These are phyloP conservation scores for Seriola rivoliana DNA, from an alignment of 2,113 vertebrate genomes.

Conservation along the genomic window DNA sequence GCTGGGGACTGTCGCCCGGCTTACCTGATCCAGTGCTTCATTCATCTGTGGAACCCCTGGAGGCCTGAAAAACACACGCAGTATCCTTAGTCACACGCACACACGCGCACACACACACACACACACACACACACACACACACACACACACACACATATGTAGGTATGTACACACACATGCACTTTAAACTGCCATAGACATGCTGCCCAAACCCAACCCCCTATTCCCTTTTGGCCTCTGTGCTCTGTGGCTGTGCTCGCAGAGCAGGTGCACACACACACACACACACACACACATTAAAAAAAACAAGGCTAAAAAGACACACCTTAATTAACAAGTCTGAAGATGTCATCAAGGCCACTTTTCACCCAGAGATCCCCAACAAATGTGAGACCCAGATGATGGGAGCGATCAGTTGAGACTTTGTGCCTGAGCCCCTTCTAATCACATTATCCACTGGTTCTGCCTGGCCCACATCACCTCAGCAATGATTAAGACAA, in stretches of 20 bases:
- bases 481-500: slow-evolving; percentile 73
- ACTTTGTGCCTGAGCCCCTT: slow-evolving; percentile 51
- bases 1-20: slow-evolving; percentile 70
- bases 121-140: slow-evolving; percentile 24
- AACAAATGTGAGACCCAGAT: slow-evolving; percentile 72
- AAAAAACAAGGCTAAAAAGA: slow-evolving; percentile 36
- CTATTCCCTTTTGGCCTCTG: slow-evolving; percentile 18
- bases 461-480: slow-evolving; percentile 65
- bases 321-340: slow-evolving; percentile 37
- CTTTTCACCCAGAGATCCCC: slow-evolving; percentile 51
- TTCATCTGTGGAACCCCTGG: slow-evolving; percentile 77
- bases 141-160: slow-evolving; percentile 28
- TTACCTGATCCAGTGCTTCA: slow-evolving; percentile 80
- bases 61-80: slow-evolving; percentile 55
- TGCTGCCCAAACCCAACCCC: neutral
- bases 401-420: slow-evolving; percentile 55
- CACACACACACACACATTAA: neutral
- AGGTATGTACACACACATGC: slow-evolving; percentile 7
- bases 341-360: slow-evolving; percentile 50
- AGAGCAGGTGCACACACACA: slow-evolving; percentile 16
- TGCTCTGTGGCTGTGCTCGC: neutral
- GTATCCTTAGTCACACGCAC: slow-evolving; percentile 17
- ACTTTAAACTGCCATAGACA: slow-evolving; percentile 31
- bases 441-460: slow-evolving; percentile 74
- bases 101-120: slow-evolving; percentile 18